These are phyloP conservation scores for Leptopilina boulardi DNA, from an alignment of 1,140 invertebrate species.

Conservation along the genomic window DNA sequence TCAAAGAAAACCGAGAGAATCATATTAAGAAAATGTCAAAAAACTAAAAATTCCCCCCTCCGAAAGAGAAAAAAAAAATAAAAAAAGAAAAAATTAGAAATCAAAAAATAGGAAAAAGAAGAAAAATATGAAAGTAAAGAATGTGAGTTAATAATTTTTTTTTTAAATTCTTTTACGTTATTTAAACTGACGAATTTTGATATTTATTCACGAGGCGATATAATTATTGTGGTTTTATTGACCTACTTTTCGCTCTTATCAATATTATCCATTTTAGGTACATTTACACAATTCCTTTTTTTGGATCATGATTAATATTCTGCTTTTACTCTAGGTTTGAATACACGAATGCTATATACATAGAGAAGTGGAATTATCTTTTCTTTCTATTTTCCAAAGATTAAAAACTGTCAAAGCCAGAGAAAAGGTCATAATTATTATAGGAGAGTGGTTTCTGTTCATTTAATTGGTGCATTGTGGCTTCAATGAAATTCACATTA, in stretches of 20 bases:
- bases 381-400: not conserved
- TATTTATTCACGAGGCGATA: not conserved
- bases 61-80: no score
- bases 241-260: not conserved
- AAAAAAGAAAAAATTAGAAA: no score
- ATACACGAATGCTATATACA: not conserved
- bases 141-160: not conserved
- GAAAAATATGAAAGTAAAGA: not conserved
- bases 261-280: not conserved
- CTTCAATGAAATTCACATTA: no score
- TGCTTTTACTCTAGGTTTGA: not conserved
- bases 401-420: not conserved
- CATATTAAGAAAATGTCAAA: not conserved
- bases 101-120: no score
- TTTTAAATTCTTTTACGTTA: no score
- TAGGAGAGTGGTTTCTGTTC: not conserved
- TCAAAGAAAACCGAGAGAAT: not conserved
- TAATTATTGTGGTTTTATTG: not conserved
- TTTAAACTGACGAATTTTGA: not conserved
- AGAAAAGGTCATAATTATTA: not conserved
- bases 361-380: not conserved
- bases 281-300: not conserved
- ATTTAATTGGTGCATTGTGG: not conserved
- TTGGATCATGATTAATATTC: not conserved
- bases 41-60: no score